phyloP scores from a whole-genome alignment of 2,113 vertebrate genomes.

The Oreochromis niloticus region DNA sequence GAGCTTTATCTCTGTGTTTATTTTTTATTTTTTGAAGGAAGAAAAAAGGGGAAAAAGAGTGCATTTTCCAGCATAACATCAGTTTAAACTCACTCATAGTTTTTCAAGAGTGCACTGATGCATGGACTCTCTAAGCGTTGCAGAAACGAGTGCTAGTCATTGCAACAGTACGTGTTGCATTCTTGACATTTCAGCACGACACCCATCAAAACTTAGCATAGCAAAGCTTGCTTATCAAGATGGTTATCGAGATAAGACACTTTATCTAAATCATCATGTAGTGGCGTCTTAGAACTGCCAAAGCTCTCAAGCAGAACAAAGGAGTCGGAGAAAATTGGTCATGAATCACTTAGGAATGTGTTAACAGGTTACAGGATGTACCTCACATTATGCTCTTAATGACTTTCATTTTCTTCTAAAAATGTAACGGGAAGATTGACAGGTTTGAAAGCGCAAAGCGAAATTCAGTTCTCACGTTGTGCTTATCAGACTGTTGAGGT shows the following conservation, averaged over 20 bases:
- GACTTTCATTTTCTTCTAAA: background rate
- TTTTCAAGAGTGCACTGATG: background rate
- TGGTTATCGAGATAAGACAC: background rate
- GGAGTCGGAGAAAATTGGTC: background rate
- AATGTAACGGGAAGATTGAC: background rate
- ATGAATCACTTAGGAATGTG: background rate
- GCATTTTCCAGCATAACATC: background rate
- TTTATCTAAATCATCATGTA: background rate
- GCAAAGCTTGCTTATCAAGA: background rate
- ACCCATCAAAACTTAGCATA: background rate
- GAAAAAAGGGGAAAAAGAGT: accelerated
- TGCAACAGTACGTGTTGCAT: background rate
- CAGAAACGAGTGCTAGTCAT: background rate
- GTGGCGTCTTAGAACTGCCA: background rate
- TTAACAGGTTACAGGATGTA: background rate
- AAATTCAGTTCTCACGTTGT: background rate
- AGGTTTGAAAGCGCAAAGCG: accelerated
- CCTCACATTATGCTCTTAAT: background rate
- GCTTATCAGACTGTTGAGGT: background rate
- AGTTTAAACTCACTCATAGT: background rate
- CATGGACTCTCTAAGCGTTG: accelerated
- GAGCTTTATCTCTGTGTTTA: background rate
- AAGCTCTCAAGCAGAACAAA: background rate
- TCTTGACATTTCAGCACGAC: background rate
- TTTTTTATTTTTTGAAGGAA: background rate